phyloP scores from a whole-genome alignment of 1,140 invertebrate genomes.

The Anoplolepis gracilipes region DNA sequence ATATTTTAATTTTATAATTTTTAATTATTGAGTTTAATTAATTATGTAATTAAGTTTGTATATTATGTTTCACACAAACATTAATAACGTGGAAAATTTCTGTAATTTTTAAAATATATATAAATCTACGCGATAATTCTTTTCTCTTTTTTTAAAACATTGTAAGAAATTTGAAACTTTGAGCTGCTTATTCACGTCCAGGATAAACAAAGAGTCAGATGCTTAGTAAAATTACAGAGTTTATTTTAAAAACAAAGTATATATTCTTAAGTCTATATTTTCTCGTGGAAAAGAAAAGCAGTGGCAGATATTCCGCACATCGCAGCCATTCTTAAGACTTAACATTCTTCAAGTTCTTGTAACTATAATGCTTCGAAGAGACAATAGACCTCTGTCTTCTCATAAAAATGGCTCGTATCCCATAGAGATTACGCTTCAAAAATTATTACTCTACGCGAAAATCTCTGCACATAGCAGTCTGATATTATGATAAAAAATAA shows the following conservation, averaged over 20 bases:
- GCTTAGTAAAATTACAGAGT: neutral
- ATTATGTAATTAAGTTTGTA: too few relatives aligned
- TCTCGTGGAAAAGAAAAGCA: conserved; percentile 23
- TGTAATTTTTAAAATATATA: too few relatives aligned
- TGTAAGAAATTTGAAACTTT: conserved; percentile 4
- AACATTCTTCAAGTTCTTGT: conserved; percentile 30
- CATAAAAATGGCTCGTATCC: conserved; percentile 26
- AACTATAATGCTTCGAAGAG: conserved; percentile 32
- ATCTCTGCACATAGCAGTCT: neutral
- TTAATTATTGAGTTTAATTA: too few relatives aligned
- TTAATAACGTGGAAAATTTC: too few relatives aligned
- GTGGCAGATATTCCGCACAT: conserved; percentile 11
- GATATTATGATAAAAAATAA: conserved; percentile 43
- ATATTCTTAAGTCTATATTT: conserved; percentile 26
- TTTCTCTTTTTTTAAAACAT: neutral
- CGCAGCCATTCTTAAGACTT: neutral
- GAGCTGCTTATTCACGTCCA: neutral
- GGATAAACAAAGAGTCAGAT: conserved; percentile 3
- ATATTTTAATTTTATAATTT: neutral
- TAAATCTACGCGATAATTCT: neutral
- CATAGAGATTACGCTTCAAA: conserved; percentile 18
- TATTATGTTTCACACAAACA: too few relatives aligned
- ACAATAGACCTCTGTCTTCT: conserved; percentile 48
- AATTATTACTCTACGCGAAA: conserved; percentile 28
- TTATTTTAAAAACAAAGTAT: conserved; percentile 32